Percentiles rank a stretch among this genome's conserved stretches.
phyloP scores from a whole-genome alignment of 2,797 vertebrate genomes.

The Pitangus sulphuratus region DNA sequence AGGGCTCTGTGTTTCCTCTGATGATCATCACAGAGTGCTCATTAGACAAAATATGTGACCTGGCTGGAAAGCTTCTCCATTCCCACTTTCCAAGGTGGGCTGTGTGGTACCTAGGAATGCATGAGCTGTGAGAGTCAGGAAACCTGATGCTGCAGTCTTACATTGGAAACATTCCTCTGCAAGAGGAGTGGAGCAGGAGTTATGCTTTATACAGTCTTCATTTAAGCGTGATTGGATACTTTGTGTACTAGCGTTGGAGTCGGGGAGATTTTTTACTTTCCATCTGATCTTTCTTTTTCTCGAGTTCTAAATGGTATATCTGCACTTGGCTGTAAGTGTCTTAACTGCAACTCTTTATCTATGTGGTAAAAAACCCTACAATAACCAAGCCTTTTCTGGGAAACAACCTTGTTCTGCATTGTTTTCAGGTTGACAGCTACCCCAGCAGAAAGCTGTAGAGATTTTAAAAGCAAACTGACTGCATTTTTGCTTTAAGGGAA shows the following conservation, averaged over 20 bases:
- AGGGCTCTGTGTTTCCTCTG: neutral
- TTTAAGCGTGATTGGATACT: neutral
- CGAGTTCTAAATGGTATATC: neutral
- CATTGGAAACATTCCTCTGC: neutral
- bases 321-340: neutral
- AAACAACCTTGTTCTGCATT: neutral
- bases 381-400: neutral
- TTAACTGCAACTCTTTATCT: neutral
- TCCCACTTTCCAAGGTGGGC: neutral
- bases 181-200: neutral
- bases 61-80: neutral
- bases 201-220: neutral
- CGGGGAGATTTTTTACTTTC: neutral
- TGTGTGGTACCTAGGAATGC: neutral
- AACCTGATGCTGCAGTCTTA: constrained; percentile 12
- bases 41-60: neutral
- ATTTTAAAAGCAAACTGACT: neutral
- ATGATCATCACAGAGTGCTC: neutral
- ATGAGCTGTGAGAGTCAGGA: neutral
- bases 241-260: neutral
- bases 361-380: neutral
- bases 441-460: neutral
- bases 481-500: neutral
- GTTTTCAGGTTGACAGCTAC: neutral
- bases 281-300: neutral